A percentile compares a stretch with the other conserved stretches of the same genome.
Conservation (phyloP, 2,113 vertebrate genomes). For the Morphnarchus princeps region DNA sequence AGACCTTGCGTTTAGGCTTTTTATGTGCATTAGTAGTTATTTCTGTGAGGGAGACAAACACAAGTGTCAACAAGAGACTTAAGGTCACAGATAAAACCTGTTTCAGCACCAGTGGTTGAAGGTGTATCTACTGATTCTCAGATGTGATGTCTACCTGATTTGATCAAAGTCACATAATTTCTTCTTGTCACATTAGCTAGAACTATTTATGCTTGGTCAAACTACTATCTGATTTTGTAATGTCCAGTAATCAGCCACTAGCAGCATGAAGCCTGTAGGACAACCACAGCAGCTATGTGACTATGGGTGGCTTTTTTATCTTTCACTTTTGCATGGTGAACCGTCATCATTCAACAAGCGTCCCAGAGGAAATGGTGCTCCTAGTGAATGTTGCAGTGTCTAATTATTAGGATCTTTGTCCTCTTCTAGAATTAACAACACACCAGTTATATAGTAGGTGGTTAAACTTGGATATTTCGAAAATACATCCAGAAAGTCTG, state of each 20-base stretch:
- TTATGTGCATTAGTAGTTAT: neutral
- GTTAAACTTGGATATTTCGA: neutral
- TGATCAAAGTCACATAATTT: neutral
- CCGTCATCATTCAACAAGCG: neutral
- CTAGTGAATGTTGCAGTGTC: neutral
- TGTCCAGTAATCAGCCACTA: neutral
- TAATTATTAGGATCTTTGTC: neutral
- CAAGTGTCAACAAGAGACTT: neutral
- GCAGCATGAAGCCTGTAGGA: neutral
- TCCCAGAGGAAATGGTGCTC: neutral
- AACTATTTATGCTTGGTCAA: neutral
- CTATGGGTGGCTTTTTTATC: neutral
- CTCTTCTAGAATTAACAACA: neutral
- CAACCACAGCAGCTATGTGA: neutral
- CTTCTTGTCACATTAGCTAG: neutral
- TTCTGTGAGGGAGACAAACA: neutral
- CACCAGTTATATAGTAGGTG: neutral
- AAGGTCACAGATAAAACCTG: neutral
- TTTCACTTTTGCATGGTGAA: neutral
- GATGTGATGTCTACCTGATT: neutral
- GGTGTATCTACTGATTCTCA: neutral
- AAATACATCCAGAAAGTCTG: neutral
- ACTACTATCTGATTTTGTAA: neutral
- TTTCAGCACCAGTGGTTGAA: neutral
- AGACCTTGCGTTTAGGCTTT: neutral